Conservation (phyloP, 2,888 invertebrate genomes). For the Tenthredo mesomela region DNA sequence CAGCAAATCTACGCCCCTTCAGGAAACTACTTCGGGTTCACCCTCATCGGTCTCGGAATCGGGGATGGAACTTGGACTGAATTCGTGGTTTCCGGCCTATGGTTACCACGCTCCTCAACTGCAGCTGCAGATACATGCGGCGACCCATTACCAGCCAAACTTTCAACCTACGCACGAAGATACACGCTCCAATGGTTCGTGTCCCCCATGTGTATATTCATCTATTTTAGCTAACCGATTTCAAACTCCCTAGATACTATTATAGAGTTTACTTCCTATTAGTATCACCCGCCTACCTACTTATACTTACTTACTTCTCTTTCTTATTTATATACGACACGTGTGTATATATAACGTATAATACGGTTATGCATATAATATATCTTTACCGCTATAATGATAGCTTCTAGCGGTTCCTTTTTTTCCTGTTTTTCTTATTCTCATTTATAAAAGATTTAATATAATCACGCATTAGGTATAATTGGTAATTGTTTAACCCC, state of each 20-base stretch:
- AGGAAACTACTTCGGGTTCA: constrained; percentile 52
- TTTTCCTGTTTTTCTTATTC: neutral
- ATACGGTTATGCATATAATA: neutral
- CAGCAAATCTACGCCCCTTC: constrained; percentile 48
- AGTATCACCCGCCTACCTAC: neutral
- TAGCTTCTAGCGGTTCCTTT: constrained; percentile 11
- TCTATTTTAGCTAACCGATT: constrained; percentile 42
- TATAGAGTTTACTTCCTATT: constrained; percentile 1
- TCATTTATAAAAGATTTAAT: neutral
- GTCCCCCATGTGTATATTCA: constrained; percentile 22
- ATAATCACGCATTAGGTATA: neutral
- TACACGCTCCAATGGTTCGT: constrained; percentile 74
- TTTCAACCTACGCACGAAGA: constrained; percentile 74
- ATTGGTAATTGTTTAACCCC: neutral
- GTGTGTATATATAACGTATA: neutral
- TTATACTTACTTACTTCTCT: neutral
- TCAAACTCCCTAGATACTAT: neutral
- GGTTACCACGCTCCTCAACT: constrained; percentile 86
- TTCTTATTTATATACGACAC: neutral
- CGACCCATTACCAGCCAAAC: constrained; percentile 81
- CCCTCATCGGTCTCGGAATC: constrained; percentile 52
- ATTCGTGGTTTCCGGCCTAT: constrained; percentile 90
- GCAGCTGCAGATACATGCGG: constrained; percentile 82
- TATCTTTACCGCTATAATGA: constrained; percentile 22
- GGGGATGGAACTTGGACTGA: constrained; percentile 80